Base-by-base conservation (phyloP, 2,797 vertebrate species). In the Anas acuta region DNA sequence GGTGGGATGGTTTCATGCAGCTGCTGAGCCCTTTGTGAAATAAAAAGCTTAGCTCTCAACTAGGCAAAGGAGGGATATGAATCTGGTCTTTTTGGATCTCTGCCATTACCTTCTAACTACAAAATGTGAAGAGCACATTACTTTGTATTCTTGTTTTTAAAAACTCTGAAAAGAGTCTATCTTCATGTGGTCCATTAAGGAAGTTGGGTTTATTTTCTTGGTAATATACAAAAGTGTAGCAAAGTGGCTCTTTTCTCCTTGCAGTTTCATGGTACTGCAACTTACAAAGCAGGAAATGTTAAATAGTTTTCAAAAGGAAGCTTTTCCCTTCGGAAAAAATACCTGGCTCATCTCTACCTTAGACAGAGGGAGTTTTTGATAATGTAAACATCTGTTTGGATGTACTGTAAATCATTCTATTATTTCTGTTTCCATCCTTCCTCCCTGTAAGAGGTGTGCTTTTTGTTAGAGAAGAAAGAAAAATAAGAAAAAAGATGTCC, bases 81-180 rank as follows among this genome's bases (percentile, higher is more conserved):
- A 26, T 56, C 1, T 0, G 0, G 32, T 41, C 45, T 69, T 32
- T 13, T n/a, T 43, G 19, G 17, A 58, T 71, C 17, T 81, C 2
- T 71, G 74, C 18, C 10, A 6, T 71, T 93, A 32, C 21, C 25
- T 51, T 64, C 5, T 2, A 67, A 25, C 43, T 41, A 4, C 21
- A 35, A 2, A 11, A 4, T 32, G 9, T 45, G 49, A 70, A 53
- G 54, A 62, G 14, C 33, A 35, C 62, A 18, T 28, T 70, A 8
- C 37, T 89, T 74, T 75, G 20, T 89, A 26, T 25, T 41, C 43
- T 62, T 77, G n/a, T 23, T 23, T 73, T 9, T 77, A 58, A 76
- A 70, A 80, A n/a, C n/a, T 80, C 45, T 84, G 56, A 41, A 11
- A 86, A 71, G 25, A 23, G 51, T 53, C 51, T 53, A 26, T 66